phyloP scores from a whole-genome alignment of 2,888 invertebrate genomes.

The Oscheius sp. region DNA sequence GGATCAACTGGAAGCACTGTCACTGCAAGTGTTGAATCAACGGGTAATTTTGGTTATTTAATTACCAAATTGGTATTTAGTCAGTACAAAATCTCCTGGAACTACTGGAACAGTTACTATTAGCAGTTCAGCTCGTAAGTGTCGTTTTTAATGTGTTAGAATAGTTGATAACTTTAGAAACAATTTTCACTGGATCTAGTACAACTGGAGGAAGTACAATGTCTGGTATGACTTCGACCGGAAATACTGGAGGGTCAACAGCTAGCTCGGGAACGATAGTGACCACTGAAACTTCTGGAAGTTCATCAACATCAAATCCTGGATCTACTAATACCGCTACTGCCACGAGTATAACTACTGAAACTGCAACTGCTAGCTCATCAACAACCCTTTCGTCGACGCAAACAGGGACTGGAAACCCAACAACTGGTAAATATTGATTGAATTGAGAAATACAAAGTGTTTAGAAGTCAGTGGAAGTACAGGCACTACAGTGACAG shows the following conservation, averaged over 20 bases:
- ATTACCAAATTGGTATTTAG: no score
- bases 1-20: background rate
- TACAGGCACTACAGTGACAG: background rate
- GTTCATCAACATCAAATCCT: background rate
- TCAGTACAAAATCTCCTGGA: no score
- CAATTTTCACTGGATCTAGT: background rate
- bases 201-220: background rate
- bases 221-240: background rate
- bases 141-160: no score
- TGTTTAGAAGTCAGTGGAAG: background rate
- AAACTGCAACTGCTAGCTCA: background rate
- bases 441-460: background rate
- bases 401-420: background rate
- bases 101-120: no score
- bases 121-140: no score
- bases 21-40: background rate
- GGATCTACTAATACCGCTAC: background rate
- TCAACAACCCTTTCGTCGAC: background rate
- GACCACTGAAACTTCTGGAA: background rate
- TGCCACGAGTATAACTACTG: background rate
- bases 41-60: no score
- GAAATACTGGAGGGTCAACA: background rate
- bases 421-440: background rate
- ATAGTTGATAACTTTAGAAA: background rate
- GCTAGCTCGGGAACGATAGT: background rate